phyloP scores from a whole-genome alignment of 2,888 invertebrate genomes.

The Oxyscelio sp. region DNA sequence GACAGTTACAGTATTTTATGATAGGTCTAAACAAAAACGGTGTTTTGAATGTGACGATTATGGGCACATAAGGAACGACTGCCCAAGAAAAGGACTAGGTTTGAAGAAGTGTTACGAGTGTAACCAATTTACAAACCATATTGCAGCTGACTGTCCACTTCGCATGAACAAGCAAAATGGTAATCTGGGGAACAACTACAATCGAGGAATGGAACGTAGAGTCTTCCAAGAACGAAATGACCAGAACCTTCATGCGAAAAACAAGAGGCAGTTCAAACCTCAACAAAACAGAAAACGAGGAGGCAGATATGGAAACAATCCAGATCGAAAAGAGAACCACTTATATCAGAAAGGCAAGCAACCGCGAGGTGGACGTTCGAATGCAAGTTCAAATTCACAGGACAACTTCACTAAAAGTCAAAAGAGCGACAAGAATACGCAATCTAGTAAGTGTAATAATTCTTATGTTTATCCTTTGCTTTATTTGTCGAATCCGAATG shows the following conservation, averaged over 20 bases:
- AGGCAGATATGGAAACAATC: background rate
- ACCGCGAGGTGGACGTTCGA: background rate
- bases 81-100: slow-evolving; percentile 6
- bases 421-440: too few species aligned
- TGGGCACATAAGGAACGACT: slow-evolving; percentile 6
- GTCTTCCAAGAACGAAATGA: background rate
- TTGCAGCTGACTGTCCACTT: background rate
- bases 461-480: too few species aligned
- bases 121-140: background rate
- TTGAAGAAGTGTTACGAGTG: slow-evolving; percentile 22
- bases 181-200: background rate
- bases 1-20: background rate
- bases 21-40: background rate
- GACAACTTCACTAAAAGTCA: background rate
- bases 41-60: slow-evolving; percentile 7
- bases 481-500: too few species aligned
- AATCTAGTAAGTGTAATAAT: too few species aligned
- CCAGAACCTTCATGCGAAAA: background rate
- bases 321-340: background rate
- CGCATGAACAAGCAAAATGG: too few species aligned
- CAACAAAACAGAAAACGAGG: background rate
- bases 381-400: background rate
- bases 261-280: slow-evolving; percentile 1
- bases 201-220: background rate
- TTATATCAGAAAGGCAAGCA: background rate